These are phyloP conservation scores for Hormaphis cornu DNA, from an alignment of 1,140 invertebrate genomes.

Conservation along the genomic window DNA sequence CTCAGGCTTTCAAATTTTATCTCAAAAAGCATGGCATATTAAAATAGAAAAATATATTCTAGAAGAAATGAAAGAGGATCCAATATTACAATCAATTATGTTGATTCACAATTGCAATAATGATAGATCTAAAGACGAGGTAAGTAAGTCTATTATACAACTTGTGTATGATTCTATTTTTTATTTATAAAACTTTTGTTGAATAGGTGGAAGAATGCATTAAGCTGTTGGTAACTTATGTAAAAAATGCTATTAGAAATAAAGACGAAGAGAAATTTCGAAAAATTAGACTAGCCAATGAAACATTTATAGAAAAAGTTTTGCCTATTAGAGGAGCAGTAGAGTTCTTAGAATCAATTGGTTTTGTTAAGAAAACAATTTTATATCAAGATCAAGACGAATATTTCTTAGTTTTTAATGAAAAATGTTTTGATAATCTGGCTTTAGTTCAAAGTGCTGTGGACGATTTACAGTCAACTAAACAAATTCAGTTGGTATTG, in stretches of 20 bases:
- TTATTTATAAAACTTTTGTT: not conserved
- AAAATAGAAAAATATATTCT: conserved; percentile 78
- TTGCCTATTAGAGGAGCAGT: conserved; percentile 63
- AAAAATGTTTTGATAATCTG: conserved; percentile 48
- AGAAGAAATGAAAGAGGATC: conserved; percentile 65
- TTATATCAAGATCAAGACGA: conserved; percentile 45
- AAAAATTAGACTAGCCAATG: conserved; percentile 79
- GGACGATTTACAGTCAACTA: conserved; percentile 66
- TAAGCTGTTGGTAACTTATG: conserved; percentile 77
- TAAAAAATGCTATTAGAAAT: conserved; percentile 80
- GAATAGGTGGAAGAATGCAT: conserved; percentile 63
- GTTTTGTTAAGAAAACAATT: conserved; percentile 54
- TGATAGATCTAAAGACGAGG: conserved; percentile 68
- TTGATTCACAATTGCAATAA: conserved; percentile 83
- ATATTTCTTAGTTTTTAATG: conserved; percentile 54
- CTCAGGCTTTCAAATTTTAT: conserved; percentile 56
- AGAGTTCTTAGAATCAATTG: conserved; percentile 73
- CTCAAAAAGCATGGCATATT: conserved; percentile 69
- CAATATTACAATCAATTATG: conserved; percentile 67
- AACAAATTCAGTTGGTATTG: conserved; percentile 70
- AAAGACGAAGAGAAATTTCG: conserved; percentile 81
- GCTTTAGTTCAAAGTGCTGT: conserved; percentile 52
- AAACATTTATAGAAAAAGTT: conserved; percentile 70
- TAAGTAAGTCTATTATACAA: conserved; percentile 40
- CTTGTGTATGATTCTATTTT: not conserved